These are phyloP conservation scores for Calameuta filiformis DNA, from an alignment of 2,888 invertebrate genomes.

Conservation along the genomic window DNA sequence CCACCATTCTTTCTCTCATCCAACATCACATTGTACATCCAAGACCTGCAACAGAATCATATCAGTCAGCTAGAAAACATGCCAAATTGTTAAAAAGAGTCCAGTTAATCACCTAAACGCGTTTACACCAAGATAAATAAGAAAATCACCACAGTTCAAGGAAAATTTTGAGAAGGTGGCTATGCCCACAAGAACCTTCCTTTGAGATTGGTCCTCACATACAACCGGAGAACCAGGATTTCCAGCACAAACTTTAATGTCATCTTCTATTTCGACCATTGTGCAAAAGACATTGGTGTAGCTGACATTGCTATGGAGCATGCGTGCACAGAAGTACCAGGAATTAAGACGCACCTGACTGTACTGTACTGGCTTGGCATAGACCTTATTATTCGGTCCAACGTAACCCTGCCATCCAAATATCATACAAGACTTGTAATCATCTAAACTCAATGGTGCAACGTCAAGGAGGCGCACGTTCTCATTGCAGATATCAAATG, in stretches of 20 bases:
- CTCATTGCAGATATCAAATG: constrained; percentile 36
- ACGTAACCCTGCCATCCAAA: constrained; percentile 48
- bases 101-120: constrained; percentile 28
- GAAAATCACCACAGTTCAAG: constrained; percentile 39
- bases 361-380: constrained; percentile 43
- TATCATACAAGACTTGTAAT: constrained; percentile 43
- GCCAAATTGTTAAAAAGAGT: not conserved
- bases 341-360: constrained; percentile 37
- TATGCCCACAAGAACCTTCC: constrained; percentile 40
- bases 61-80: not conserved
- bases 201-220: constrained; percentile 37
- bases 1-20: constrained; percentile 22
- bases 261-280: constrained; percentile 37
- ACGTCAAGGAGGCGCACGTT: constrained; percentile 34
- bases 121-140: constrained; percentile 40
- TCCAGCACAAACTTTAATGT: constrained; percentile 43
- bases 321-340: constrained; percentile 43
- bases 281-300: constrained; percentile 43
- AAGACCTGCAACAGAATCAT: constrained; percentile 25
- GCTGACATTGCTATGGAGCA: constrained; percentile 34
- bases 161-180: constrained; percentile 49
- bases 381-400: constrained; percentile 31
- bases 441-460: constrained; percentile 32
- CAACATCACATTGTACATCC: constrained; percentile 40
- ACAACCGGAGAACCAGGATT: constrained; percentile 50